These are phyloP conservation scores for Caenorhabditis latens DNA, from an alignment of 1,140 invertebrate genomes.

Conservation along the genomic window DNA sequence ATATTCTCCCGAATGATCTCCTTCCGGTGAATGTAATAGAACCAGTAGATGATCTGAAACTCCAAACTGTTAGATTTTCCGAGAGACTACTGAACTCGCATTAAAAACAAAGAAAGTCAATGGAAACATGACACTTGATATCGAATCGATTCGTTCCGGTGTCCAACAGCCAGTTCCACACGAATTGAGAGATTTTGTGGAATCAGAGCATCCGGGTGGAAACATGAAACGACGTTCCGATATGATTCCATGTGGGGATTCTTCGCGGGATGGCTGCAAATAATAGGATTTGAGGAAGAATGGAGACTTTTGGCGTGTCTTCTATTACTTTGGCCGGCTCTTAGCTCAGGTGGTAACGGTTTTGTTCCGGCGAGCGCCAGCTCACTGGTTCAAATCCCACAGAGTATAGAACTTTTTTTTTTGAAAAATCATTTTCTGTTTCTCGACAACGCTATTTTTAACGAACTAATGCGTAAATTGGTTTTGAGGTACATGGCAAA, in stretches of 20 bases:
- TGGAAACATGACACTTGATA: slow-evolving; percentile 70
- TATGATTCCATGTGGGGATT: slow-evolving; percentile 64
- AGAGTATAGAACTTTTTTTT: too few species aligned
- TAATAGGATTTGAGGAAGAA: neutral
- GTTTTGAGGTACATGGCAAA: too few species aligned
- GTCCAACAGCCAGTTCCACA: slow-evolving; percentile 63
- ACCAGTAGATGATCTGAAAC: slow-evolving; percentile 69
- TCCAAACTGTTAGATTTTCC: neutral
- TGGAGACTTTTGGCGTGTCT: too few species aligned
- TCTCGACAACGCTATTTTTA: too few species aligned
- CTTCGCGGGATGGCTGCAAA: slow-evolving; percentile 26
- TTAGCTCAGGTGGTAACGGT: too few species aligned
- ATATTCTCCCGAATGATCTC: slow-evolving; percentile 49
- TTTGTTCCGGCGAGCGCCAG: too few species aligned
- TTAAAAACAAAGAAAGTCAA: slow-evolving; percentile 69
- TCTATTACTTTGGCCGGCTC: neutral
- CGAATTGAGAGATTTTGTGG: slow-evolving; percentile 39
- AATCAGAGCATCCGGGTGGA: slow-evolving; percentile 64
- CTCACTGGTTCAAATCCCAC: too few species aligned
- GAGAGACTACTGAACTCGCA: slow-evolving; percentile 31
- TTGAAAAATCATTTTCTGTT: too few species aligned
- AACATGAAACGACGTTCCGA: slow-evolving; percentile 75
- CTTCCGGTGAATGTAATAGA: slow-evolving; percentile 64
- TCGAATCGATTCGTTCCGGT: slow-evolving; percentile 71
- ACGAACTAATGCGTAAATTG: too few species aligned